Conservation (phyloP, 2,113 vertebrate species). For the Stegostoma tigrinum region DNA sequence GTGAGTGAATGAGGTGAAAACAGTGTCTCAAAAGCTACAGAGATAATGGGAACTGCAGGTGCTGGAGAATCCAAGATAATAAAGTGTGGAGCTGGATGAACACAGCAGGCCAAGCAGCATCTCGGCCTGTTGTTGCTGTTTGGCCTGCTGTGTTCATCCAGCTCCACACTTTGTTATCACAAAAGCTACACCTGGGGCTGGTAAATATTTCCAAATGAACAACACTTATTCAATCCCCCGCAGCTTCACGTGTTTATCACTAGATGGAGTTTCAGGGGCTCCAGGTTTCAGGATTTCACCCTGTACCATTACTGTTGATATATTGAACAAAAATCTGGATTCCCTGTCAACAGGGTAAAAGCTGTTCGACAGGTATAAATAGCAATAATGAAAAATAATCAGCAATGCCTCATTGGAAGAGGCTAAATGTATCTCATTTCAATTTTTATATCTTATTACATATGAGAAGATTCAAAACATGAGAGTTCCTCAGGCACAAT, state of each 20-base stretch:
- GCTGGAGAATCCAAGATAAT: no score
- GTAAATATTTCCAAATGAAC: background rate
- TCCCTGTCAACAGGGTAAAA: background rate
- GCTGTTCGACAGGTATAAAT: background rate
- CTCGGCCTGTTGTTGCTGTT: no score
- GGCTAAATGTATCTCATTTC: background rate
- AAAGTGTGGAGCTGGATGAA: no score
- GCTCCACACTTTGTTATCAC: background rate
- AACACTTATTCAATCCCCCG: background rate
- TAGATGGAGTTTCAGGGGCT: background rate
- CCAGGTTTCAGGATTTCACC: background rate
- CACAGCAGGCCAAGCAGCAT: no score
- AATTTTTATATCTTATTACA: no score
- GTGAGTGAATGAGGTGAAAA: background rate
- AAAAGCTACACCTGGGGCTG: background rate
- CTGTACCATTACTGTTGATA: background rate
- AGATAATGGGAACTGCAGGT: no score
- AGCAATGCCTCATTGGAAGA: background rate
- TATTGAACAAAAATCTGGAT: background rate
- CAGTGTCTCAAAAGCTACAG: no score
- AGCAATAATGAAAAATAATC: background rate
- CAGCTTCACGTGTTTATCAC: background rate
- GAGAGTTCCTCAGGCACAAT: no score
- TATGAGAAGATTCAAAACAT: no score
- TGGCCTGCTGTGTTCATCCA: no score